Evolutionary conservation across 2,113 vertebrate species (phyloP).

Genomic region (Hippopotamus amphibius): DNA sequence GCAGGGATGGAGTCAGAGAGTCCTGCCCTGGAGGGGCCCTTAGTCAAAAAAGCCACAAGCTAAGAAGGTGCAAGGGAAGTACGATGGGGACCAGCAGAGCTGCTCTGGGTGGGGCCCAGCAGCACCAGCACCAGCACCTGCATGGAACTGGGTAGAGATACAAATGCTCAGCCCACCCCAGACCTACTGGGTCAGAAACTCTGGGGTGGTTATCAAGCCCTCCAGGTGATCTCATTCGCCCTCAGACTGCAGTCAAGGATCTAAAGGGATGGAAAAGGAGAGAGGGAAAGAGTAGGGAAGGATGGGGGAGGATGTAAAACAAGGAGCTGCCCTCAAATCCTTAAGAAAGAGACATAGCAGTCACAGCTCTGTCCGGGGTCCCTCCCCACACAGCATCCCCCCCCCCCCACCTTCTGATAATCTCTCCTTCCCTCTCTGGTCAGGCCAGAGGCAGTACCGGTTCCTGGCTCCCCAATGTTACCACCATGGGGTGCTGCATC

Average conservation of each 20-base stretch:
- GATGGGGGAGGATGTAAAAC: neutral
- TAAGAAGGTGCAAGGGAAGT: neutral
- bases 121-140: neutral
- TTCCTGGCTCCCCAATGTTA: neutral
- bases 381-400: too few species aligned
- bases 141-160: neutral
- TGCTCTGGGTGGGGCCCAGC: neutral
- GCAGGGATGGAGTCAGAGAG: neutral
- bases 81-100: neutral
- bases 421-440: neutral
- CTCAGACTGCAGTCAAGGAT: neutral
- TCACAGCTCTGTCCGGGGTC: neutral
- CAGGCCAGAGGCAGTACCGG: neutral
- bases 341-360: neutral
- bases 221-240: neutral
- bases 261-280: neutral
- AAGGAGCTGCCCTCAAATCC: neutral
- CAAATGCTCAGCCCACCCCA: neutral
- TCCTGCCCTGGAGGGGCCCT: neutral
- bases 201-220: neutral
- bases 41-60: neutral
- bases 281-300: too few species aligned
- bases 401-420: neutral
- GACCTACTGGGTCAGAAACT: neutral
- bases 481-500: accelerated